Evolutionary conservation across 2,113 vertebrate species (phyloP), one percentile per base, ranked within the genome.

Genomic region (Leptocoma aspasia): DNA sequence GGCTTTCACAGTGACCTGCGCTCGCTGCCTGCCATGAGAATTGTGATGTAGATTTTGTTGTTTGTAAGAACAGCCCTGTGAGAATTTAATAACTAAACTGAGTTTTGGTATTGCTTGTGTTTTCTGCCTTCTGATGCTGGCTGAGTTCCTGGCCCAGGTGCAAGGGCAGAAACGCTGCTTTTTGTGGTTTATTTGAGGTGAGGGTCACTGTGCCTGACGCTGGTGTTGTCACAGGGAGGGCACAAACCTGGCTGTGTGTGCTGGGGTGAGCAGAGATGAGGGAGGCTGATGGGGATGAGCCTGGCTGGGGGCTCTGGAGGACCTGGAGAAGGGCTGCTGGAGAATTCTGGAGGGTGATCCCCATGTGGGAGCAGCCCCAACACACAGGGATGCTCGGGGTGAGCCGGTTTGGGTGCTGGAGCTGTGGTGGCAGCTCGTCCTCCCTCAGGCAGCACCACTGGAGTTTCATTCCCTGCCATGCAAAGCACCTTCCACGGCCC

Each of bases 321-420:
- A 27, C 22, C 54, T 73, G 2, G 6, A 26, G 78, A 42, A 8
- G 2, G 1, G 3, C 39, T 56, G 41, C 21, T 44, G 56, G 37
- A n/a, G 26, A 1, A 13, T 64, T 42, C n/a, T 4, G 15, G 30
- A 66, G 24, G 2, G 0, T 2, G 65, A 15, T 28, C 9, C 8
- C 0, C 1, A 0, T 0, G 4, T 1, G 8, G 75, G 81, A 57
- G 33, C 45, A 35, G 45, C 45, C 6, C 86, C 54, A 6, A 1
- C 18, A n/a, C 41, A 4, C 47, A 11, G n/a, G 57, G 73, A 14
- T 3, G 26, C 35, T 53, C 0, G 4, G 44, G n/a, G 1, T 6
- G 65, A 33, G 87, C 59, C 13, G 83, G 2, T 37, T 9, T 0
- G 57, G 82, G 37, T 1, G 11, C 35, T 45, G 2, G 2, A 9